These are phyloP conservation scores for Hetaerina americana DNA, from an alignment of 1,140 invertebrate species.

Conservation along the genomic window DNA sequence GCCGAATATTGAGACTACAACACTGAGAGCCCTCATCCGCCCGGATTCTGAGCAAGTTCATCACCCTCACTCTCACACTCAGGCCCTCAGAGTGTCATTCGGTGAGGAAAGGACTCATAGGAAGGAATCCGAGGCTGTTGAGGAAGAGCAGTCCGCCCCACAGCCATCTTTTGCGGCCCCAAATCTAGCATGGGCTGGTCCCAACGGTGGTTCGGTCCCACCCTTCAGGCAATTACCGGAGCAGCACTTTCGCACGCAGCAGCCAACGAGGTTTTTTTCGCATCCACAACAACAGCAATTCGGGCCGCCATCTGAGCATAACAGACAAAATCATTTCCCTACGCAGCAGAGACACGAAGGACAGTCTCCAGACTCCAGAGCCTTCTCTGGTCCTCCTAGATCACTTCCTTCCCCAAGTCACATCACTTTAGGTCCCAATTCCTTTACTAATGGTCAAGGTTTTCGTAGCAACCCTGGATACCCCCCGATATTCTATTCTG, in stretches of 20 bases:
- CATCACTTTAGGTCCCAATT: not conserved
- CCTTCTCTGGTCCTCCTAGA: slow-evolving; percentile 7
- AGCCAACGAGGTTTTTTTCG: not conserved
- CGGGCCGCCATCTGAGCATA: slow-evolving; percentile 9
- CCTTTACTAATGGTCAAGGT: not conserved
- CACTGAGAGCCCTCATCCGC: slow-evolving; percentile 63
- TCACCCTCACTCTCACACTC: slow-evolving; percentile 50
- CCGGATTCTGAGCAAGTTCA: slow-evolving; percentile 54
- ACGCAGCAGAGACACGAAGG: slow-evolving; percentile 9
- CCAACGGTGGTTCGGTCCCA: not conserved
- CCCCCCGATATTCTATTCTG: not conserved
- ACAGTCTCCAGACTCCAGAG: slow-evolving; percentile 19
- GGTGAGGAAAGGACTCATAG: slow-evolving; percentile 38
- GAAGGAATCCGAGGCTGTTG: slow-evolving; percentile 24
- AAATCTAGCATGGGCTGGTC: not conserved
- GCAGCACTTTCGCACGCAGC: slow-evolving; percentile 1
- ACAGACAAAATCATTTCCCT: slow-evolving; percentile 8
- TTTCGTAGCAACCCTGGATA: too few species aligned
- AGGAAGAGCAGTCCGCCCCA: slow-evolving; percentile 41
- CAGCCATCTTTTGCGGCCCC: slow-evolving; percentile 42
- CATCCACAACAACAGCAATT: slow-evolving; percentile 8
- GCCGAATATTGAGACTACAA: slow-evolving; percentile 39
- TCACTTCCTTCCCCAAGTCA: slow-evolving; percentile 23
- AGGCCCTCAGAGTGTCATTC: slow-evolving; percentile 60
- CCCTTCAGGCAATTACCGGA: slow-evolving; percentile 15